Conservation (phyloP, 1,140 invertebrate species). For the Drosophila busckii region DNA sequence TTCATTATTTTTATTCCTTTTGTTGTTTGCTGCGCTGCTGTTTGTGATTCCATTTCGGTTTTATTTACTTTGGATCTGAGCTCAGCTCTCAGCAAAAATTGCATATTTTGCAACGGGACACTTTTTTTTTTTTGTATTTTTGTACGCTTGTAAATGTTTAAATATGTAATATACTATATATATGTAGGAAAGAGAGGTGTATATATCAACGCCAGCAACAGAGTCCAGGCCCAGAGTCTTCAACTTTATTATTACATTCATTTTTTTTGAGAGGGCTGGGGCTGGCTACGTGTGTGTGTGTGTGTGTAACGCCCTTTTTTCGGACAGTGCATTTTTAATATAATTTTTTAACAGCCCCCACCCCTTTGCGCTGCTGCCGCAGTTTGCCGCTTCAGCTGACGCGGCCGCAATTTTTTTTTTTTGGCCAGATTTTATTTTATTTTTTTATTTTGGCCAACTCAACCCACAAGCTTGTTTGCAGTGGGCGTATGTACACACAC, state of each 20-base stretch:
- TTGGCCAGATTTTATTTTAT: slow-evolving; percentile 27
- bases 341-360: slow-evolving; percentile 57
- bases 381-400: slow-evolving; percentile 13
- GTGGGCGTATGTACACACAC: slow-evolving; percentile 43
- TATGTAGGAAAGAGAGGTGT: slow-evolving; percentile 5
- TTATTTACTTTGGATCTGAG: slow-evolving; percentile 37
- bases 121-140: slow-evolving; percentile 22
- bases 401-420: slow-evolving; percentile 42
- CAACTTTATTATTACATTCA: slow-evolving; percentile 64
- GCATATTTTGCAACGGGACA: slow-evolving; percentile 63
- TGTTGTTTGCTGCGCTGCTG: slow-evolving; percentile 8
- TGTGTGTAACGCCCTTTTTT: slow-evolving; percentile 64
- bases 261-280: slow-evolving; percentile 23
- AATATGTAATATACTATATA: slow-evolving; percentile 45
- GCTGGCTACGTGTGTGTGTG: slow-evolving; percentile 22
- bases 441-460: slow-evolving; percentile 6
- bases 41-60: slow-evolving; percentile 48
- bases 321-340: slow-evolving; percentile 76
- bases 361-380: neutral
- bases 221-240: slow-evolving; percentile 16
- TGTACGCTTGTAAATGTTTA: slow-evolving; percentile 38
- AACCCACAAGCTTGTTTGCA: slow-evolving; percentile 48
- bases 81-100: slow-evolving; percentile 8
- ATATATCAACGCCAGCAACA: slow-evolving; percentile 44
- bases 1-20: slow-evolving; percentile 6